Percentiles rank a stretch among this genome's conserved stretches.
Conservation (phyloP, 2,113 vertebrate species). For the Pangasianodon hypophthalmus region DNA sequence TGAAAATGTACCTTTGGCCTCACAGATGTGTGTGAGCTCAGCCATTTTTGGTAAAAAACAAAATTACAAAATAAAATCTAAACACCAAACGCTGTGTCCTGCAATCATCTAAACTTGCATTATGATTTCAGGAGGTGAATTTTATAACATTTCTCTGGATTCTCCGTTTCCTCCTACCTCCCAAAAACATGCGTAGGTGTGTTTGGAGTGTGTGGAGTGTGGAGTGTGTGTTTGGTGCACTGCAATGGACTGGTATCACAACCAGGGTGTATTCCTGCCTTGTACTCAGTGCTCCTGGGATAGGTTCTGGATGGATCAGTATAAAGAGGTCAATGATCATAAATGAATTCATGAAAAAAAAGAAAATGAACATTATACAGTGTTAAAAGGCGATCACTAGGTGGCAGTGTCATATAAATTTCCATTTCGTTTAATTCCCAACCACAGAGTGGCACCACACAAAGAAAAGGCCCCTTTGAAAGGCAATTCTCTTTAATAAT, state of each 20-base stretch:
- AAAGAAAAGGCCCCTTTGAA: not conserved
- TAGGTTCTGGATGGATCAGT: not conserved
- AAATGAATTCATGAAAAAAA: not conserved
- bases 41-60: constrained; percentile 1
- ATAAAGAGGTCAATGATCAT: not conserved
- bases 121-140: not conserved
- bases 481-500: not conserved
- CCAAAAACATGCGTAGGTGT: not conserved
- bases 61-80: not conserved
- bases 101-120: not conserved
- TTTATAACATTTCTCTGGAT: not conserved
- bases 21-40: not conserved
- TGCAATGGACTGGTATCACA: not conserved
- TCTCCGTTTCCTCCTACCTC: not conserved
- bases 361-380: not conserved
- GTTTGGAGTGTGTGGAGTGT: not conserved
- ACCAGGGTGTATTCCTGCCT: not conserved
- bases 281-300: not conserved
- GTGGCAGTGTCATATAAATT: constrained; percentile 53
- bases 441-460: not conserved
- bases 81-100: not conserved
- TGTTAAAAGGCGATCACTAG: constrained; percentile 51
- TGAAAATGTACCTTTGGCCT: constrained; percentile 54
- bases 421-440: not conserved
- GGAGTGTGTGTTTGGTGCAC: constrained; percentile 9